phyloP scores from a whole-genome alignment of 1,140 invertebrate genomes.

The Andricus grossulariae region DNA sequence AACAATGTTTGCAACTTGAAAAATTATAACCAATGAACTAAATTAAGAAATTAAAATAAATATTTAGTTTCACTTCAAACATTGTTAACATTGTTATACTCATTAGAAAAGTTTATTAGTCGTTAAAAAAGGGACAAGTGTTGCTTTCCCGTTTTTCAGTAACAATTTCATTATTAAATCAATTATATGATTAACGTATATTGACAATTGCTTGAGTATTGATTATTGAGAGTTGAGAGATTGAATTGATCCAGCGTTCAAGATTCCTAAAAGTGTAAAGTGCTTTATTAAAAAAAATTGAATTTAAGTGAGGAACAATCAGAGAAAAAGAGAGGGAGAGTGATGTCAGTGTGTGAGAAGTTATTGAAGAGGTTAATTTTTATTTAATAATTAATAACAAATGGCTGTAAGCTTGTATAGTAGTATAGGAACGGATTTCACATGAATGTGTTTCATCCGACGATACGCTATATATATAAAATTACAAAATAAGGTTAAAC shows the following conservation, averaged over 20 bases:
- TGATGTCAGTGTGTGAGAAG: background rate
- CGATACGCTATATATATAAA: slow-evolving; percentile 10
- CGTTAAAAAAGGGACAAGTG: too few species aligned
- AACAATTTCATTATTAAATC: too few species aligned
- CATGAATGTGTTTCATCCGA: slow-evolving; percentile 14
- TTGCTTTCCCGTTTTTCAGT: too few species aligned
- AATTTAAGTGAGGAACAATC: slow-evolving; percentile 12
- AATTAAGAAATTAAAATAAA: too few species aligned
- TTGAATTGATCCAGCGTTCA: slow-evolving; percentile 10
- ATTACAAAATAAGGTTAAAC: too few species aligned
- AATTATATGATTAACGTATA: too few species aligned
- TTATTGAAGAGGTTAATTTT: background rate
- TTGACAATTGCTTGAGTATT: too few species aligned
- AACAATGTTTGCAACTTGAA: too few species aligned
- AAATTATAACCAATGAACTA: too few species aligned
- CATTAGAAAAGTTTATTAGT: too few species aligned
- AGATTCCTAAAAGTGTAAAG: background rate
- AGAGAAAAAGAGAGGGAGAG: background rate
- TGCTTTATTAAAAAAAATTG: slow-evolving; percentile 19
- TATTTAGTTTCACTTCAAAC: too few species aligned
- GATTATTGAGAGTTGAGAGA: background rate
- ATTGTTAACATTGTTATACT: too few species aligned
- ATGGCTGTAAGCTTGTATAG: slow-evolving; percentile 23
- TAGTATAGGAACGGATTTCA: slow-evolving; percentile 6
- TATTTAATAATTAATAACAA: slow-evolving; percentile 1